Evolutionary conservation across 2,113 vertebrate species (phyloP).

Genomic region (Festucalex cinctus): DNA sequence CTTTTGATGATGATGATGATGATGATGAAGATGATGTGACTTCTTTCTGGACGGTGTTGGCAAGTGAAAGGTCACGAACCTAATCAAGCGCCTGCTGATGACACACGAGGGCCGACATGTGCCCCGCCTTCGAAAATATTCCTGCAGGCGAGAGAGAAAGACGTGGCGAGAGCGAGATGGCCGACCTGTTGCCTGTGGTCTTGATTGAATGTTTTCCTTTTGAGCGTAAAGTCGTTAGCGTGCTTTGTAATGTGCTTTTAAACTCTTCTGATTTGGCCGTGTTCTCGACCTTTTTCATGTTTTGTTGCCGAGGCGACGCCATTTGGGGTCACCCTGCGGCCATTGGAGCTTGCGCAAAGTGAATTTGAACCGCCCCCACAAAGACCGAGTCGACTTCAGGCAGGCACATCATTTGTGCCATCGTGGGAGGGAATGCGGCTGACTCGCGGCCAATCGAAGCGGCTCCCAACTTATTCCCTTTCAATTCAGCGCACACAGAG

Average conservation of each 20-base stretch:
- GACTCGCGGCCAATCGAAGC: no score
- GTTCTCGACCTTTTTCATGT: neutral
- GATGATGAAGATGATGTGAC: no score
- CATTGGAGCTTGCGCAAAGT: neutral
- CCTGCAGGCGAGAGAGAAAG: neutral
- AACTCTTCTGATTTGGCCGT: neutral
- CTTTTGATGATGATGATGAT: no score
- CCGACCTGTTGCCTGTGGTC: conserved; percentile 42
- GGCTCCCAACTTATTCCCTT: no score
- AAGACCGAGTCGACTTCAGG: no score
- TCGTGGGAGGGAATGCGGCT: no score
- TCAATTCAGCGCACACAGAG: no score
- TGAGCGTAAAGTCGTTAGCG: conserved; percentile 37
- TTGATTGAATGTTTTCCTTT: conserved; percentile 48
- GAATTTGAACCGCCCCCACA: no score
- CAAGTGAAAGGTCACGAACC: no score
- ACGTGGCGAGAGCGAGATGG: no score
- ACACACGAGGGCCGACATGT: neutral
- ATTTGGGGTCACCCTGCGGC: neutral
- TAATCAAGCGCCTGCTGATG: neutral
- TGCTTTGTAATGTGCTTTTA: conserved; percentile 32
- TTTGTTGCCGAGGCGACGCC: neutral
- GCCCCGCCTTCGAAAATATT: neutral
- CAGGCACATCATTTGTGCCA: no score
- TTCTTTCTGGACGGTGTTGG: no score